Evolutionary conservation across 1,140 invertebrate genomes (phyloP).

Genomic region (Bombus ignitus): DNA sequence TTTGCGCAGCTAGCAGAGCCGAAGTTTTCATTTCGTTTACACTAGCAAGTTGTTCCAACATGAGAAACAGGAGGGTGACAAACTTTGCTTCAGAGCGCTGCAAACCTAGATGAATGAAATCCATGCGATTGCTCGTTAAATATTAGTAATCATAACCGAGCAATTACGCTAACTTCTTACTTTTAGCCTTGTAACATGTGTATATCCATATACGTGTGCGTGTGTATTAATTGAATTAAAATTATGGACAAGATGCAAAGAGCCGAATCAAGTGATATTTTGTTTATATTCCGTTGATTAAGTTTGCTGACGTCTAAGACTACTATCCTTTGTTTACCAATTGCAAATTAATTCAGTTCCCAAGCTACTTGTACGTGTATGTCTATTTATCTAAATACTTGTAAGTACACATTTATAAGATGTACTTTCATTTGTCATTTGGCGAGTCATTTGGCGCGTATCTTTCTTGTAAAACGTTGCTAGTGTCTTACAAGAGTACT

Average conservation of each 20-base stretch:
- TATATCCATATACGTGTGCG: too few relatives aligned
- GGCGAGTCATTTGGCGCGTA: too few relatives aligned
- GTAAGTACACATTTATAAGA: too few relatives aligned
- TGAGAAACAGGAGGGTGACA: not conserved
- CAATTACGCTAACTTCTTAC: not conserved
- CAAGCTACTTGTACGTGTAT: too few relatives aligned
- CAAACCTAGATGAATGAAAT: not conserved
- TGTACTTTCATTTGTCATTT: too few relatives aligned
- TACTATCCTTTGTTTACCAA: not conserved
- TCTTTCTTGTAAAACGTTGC: too few relatives aligned
- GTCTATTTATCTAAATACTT: too few relatives aligned
- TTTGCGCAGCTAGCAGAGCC: not conserved
- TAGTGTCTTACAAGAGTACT: too few relatives aligned
- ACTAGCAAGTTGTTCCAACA: not conserved
- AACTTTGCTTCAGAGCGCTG: not conserved
- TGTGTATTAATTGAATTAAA: too few relatives aligned
- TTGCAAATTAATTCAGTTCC: not conserved
- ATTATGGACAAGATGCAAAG: too few relatives aligned
- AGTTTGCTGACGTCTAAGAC: too few relatives aligned
- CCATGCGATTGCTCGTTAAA: not conserved
- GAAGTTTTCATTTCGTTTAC: constrained; percentile 3
- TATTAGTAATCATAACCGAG: not conserved
- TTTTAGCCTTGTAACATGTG: not conserved
- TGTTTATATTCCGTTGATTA: not conserved
- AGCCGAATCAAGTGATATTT: not conserved